These are phyloP conservation scores for Bombus difficillimus DNA, from an alignment of 1,140 invertebrate species.

Conservation along the genomic window DNA sequence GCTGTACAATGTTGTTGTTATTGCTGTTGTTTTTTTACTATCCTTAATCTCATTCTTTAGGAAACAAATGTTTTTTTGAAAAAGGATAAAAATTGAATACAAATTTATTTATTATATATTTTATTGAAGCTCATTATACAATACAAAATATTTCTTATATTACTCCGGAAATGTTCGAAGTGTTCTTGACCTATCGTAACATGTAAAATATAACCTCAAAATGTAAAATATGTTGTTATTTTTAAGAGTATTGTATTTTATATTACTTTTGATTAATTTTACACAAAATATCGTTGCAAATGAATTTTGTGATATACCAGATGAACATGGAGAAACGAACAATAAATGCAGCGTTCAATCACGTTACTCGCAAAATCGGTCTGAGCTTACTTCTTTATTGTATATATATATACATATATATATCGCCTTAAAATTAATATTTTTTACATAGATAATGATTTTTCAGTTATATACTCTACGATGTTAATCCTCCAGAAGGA, in stretches of 20 bases:
- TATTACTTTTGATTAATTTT: slow-evolving; percentile 34
- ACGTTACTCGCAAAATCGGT: slow-evolving; percentile 59
- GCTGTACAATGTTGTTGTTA: slow-evolving; percentile 64
- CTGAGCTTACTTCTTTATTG: slow-evolving; percentile 17
- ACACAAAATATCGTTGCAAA: not conserved
- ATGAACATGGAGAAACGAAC: slow-evolving; percentile 28
- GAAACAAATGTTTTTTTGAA: not conserved
- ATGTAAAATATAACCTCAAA: slow-evolving; percentile 35
- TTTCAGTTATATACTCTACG: slow-evolving; percentile 91
- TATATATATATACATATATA: not conserved
- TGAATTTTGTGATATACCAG: slow-evolving; percentile 52
- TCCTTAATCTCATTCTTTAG: slow-evolving; percentile 44
- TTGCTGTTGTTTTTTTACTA: slow-evolving; percentile 60
- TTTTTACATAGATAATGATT: slow-evolving; percentile 31
- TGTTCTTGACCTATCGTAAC: not conserved
- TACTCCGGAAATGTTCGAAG: not conserved
- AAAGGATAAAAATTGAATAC: not conserved
- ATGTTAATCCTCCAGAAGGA: slow-evolving; percentile 97
- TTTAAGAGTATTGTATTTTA: slow-evolving; percentile 18
- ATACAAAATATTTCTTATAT: not conserved
- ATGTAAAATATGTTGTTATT: slow-evolving; percentile 31
- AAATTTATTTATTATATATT: slow-evolving; percentile 4
- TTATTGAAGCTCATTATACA: not conserved
- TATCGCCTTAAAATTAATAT: not conserved
- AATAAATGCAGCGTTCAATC: slow-evolving; percentile 40